A percentile compares a stretch with the other conserved stretches of the same genome.
Evolutionary conservation across 2,113 vertebrate species (phyloP).

Genomic region (Globicephala melas): DNA sequence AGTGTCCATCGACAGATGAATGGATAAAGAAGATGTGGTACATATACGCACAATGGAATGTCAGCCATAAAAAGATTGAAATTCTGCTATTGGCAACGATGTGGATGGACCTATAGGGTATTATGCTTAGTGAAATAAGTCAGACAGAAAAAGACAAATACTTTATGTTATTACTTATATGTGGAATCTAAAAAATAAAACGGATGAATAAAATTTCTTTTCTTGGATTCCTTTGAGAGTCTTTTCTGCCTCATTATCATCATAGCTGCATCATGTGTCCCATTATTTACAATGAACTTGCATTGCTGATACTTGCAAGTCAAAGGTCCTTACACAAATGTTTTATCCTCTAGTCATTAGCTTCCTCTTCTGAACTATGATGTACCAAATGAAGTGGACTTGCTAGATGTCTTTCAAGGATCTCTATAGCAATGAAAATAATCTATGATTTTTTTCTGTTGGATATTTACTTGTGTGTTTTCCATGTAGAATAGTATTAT

Average conservation of each 20-base stretch:
- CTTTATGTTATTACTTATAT: background rate
- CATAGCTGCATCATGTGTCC: background rate
- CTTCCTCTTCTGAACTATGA: background rate
- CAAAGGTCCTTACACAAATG: background rate
- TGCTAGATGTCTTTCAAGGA: background rate
- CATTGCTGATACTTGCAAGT: background rate
- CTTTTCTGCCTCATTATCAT: background rate
- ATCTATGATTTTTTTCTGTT: background rate
- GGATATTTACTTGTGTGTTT: background rate
- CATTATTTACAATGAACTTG: background rate
- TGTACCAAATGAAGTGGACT: background rate
- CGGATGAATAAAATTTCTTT: background rate
- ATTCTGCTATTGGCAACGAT: background rate
- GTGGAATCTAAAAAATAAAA: background rate
- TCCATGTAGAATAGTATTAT: background rate
- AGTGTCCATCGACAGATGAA: background rate
- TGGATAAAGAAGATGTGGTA: background rate
- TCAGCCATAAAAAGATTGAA: background rate
- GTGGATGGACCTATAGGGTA: background rate
- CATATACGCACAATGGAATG: background rate
- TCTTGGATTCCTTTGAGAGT: background rate
- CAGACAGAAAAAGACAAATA: background rate
- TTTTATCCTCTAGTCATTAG: background rate
- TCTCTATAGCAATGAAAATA: background rate
- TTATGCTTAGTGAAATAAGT: background rate